phyloP scores from a whole-genome alignment of 2,797 vertebrate species.

The Hoplostethus mediterraneus region DNA sequence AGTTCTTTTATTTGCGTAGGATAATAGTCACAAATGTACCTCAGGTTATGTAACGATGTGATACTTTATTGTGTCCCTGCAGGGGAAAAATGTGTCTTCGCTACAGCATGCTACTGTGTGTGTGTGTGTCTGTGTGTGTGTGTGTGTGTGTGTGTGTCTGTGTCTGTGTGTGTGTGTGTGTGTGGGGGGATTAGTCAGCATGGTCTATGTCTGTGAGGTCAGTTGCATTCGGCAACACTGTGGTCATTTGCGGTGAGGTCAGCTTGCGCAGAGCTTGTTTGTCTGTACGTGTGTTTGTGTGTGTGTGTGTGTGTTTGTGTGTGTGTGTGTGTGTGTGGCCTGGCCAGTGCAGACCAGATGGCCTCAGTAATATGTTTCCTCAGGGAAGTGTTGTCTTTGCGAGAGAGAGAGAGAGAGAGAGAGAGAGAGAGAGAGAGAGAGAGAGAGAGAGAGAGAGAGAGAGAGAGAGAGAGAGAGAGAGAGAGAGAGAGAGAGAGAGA shows the following conservation, averaged over 20 bases:
- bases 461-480: conserved; percentile 31
- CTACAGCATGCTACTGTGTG: not conserved
- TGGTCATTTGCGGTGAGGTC: too few relatives aligned
- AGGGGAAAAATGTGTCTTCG: conserved; percentile 43
- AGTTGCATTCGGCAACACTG: too few relatives aligned
- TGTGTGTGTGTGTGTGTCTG: conserved; percentile 10
- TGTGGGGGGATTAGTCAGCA: not conserved
- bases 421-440: not conserved
- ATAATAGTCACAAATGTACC: not conserved
- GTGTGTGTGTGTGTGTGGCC: conserved; percentile 30
- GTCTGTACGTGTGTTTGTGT: not conserved
- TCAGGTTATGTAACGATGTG: too few relatives aligned
- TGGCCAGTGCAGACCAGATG: conserved; percentile 63
- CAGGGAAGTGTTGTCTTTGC: conserved; percentile 52
- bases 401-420: conserved; percentile 31
- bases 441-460: conserved; percentile 29
- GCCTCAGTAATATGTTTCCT: conserved; percentile 68
- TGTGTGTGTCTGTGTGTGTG: conserved; percentile 14
- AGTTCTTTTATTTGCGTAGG: conserved; percentile 17
- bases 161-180: not conserved
- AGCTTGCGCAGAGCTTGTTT: too few relatives aligned
- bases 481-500: not conserved
- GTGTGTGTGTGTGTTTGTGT: conserved; percentile 27
- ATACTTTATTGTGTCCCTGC: conserved; percentile 20
- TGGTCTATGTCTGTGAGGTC: too few relatives aligned